A percentile compares a stretch with the other conserved stretches of the same genome.
These are phyloP conservation scores for Hydroisotoma schaefferi DNA, from an alignment of 2,888 invertebrate species.

Conservation along the genomic window DNA sequence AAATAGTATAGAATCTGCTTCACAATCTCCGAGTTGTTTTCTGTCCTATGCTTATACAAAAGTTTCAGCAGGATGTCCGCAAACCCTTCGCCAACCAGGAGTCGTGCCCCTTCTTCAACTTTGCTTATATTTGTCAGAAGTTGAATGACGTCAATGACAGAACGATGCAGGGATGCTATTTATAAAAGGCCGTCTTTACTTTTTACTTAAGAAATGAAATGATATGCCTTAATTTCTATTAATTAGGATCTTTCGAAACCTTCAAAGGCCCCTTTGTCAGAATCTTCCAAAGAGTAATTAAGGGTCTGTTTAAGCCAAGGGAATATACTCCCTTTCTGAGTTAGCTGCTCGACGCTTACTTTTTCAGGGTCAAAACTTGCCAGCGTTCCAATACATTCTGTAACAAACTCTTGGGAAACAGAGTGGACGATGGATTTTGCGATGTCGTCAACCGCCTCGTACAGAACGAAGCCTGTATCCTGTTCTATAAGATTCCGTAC, in stretches of 20 bases:
- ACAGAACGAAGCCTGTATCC: constrained; percentile 16
- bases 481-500: constrained; percentile 28
- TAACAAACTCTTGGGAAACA: constrained; percentile 26
- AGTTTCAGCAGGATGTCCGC: constrained; percentile 28
- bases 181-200: too few species aligned
- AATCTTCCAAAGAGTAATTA: constrained; percentile 1
- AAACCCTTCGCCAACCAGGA: constrained; percentile 31
- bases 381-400: constrained; percentile 34
- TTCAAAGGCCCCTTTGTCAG: too few species aligned
- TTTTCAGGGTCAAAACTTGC: constrained; percentile 12
- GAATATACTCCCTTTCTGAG: constrained; percentile 26
- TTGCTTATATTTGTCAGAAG: constrained; percentile 16
- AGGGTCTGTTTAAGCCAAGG: constrained; percentile 28
- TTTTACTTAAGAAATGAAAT: too few species aligned
- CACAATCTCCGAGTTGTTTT: constrained; percentile 14
- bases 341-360: constrained; percentile 26
- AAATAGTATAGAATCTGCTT: constrained; percentile 27
- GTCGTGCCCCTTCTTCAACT: constrained; percentile 19
- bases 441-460: constrained; percentile 32
- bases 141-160: constrained; percentile 21
- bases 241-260: too few species aligned
- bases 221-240: too few species aligned
- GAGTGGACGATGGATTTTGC: constrained; percentile 25
- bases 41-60: neutral
- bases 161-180: neutral